Evolutionary conservation across 1,140 invertebrate species (phyloP).

Genomic region (Probaryconus sp.): DNA sequence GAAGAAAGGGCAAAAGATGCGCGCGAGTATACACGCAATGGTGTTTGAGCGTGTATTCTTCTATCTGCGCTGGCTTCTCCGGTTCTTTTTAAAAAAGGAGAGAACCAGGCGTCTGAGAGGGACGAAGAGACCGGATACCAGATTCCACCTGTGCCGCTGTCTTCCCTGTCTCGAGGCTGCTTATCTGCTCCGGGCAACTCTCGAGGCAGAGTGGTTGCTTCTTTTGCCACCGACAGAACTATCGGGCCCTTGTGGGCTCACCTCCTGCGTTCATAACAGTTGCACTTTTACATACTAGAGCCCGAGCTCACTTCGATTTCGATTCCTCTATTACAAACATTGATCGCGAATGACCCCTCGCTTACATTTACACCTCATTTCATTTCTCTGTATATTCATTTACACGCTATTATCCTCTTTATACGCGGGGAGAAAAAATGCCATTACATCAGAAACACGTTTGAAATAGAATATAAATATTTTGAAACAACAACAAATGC

Average conservation of each 20-base stretch:
- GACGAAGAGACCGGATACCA: slow-evolving; percentile 67
- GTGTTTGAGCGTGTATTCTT: slow-evolving; percentile 73
- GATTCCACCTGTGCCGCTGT: slow-evolving; percentile 74
- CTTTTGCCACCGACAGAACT: slow-evolving; percentile 49
- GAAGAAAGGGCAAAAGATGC: too few species aligned
- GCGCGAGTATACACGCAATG: slow-evolving; percentile 69
- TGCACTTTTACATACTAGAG: slow-evolving; percentile 58
- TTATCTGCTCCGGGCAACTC: slow-evolving; percentile 62
- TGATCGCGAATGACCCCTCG: slow-evolving; percentile 59
- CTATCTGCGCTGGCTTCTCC: slow-evolving; percentile 47
- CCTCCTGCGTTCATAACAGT: slow-evolving; percentile 60
- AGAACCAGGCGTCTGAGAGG: slow-evolving; percentile 34
- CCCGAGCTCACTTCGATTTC: slow-evolving; percentile 46
- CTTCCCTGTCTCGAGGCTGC: slow-evolving; percentile 64
- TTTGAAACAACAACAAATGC: too few species aligned
- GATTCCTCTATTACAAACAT: slow-evolving; percentile 49
- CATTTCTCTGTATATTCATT: slow-evolving; percentile 51
- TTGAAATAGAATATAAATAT: too few species aligned
- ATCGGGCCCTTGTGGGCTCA: too few species aligned
- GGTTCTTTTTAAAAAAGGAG: slow-evolving; percentile 47
- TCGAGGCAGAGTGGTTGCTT: slow-evolving; percentile 50
- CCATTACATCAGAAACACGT: too few species aligned
- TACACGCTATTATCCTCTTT: slow-evolving; percentile 50
- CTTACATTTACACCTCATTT: slow-evolving; percentile 64
- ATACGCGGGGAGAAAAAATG: too few species aligned